Base-by-base conservation (phyloP, 2,797 vertebrate species). In the Acanthiza pusilla region DNA sequence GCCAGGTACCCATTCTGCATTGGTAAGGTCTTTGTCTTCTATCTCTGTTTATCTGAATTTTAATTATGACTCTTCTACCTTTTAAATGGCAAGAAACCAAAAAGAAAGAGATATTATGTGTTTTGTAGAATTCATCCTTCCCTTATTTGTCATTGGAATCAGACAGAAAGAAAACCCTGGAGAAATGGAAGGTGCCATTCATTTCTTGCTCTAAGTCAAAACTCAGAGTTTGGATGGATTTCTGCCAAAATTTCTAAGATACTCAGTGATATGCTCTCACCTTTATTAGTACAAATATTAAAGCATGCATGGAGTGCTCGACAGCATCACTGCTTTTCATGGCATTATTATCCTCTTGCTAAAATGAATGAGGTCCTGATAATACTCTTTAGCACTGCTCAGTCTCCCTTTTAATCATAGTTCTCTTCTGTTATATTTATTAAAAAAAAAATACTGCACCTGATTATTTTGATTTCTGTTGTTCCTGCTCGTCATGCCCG, bases 101-200 rank as follows among this genome's bases (percentile, higher is more conserved):
- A 58, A 65, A 77, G 4, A 61, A 75, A 40, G 19, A 57, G 47
- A 30, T 60, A 57, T 16, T 54, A 34, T 2, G 0, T 51, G 7
- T 61, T 74, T 74, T 71, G 13, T 20, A 30, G 75, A 61, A 58
- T n/a, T 30, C 7, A 51, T 51, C n/a, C 23, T 77, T 80, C 12
- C 12, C 19, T 71, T 77, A 60, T 61, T 55, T 95, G 30, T 55
- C n/a, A 25, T 5, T 65, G 54, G 57, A 89, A 50, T 94, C 63
- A 72, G 19, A 32, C 38, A 89, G 61, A 34, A 90, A 95, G 62
- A 61, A 85, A 43, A 60, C 26, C 85, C 48, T 67, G 60, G 42
- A 84, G 75, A 42, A 91, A 83, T 91, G 85, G 72, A 94, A 95
- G 80, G 27, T 77, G 55, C 40, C 32, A 34, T 76, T 97, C 25